Conservation (phyloP, 2,113 vertebrate species). For the Gallinago paraguaiae region DNA sequence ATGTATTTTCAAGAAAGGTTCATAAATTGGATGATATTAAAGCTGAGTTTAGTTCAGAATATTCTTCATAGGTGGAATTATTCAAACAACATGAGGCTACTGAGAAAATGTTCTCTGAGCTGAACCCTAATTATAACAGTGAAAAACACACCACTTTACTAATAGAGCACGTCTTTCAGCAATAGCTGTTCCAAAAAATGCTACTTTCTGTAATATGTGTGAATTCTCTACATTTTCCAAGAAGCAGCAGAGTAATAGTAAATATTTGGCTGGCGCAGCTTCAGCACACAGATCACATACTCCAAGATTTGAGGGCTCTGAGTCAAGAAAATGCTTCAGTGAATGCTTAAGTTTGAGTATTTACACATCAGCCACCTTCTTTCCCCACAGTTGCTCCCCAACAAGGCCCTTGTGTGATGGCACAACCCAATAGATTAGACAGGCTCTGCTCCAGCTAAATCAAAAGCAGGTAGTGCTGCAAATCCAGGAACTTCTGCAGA, state of each 20-base stretch:
- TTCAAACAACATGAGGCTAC: background rate
- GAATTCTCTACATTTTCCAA: background rate
- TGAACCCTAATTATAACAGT: slow-evolving; percentile 9
- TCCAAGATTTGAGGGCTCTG: background rate
- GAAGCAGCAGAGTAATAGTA: background rate
- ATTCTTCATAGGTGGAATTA: slow-evolving; percentile 48
- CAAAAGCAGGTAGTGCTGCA: background rate
- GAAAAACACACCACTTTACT: background rate
- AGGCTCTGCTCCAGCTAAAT: background rate
- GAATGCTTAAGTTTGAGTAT: slow-evolving; percentile 4
- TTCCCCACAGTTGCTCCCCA: background rate
- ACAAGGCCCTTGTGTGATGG: background rate
- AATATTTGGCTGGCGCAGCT: slow-evolving; percentile 19
- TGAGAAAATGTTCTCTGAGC: background rate
- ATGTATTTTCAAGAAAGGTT: slow-evolving; percentile 40
- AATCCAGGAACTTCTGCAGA: background rate
- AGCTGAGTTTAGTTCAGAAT: slow-evolving; percentile 10
- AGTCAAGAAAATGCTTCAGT: slow-evolving; percentile 1
- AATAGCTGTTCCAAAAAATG: background rate
- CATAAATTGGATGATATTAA: slow-evolving; percentile 15
- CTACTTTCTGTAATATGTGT: background rate
- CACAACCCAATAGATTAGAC: background rate
- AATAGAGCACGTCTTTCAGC: background rate
- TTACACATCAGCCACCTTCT: background rate
- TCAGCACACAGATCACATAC: slow-evolving; percentile 12